Evolutionary conservation across 2,113 vertebrate species (phyloP).

Genomic region (Perognathus longimembris): DNA sequence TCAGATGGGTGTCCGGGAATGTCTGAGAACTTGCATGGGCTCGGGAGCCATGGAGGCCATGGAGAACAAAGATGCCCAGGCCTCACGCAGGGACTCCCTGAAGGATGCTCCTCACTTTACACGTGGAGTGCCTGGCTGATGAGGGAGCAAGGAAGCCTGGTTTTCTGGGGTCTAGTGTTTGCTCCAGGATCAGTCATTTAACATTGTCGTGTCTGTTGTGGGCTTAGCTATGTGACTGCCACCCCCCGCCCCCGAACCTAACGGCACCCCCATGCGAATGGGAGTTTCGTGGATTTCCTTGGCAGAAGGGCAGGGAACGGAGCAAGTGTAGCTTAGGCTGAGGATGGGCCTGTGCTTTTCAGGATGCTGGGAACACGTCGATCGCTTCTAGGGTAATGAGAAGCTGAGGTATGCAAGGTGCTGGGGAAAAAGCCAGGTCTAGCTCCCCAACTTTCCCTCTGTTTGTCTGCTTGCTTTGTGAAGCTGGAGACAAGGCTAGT

Average conservation of each 20-base stretch:
- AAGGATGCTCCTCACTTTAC: neutral
- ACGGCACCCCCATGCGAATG: neutral
- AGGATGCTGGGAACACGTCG: neutral
- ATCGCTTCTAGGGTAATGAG: neutral
- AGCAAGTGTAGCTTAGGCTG: neutral
- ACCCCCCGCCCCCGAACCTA: neutral
- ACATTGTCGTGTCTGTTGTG: neutral
- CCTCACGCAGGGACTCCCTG: neutral
- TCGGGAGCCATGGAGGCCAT: neutral
- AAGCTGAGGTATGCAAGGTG: neutral
- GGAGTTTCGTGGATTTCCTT: neutral
- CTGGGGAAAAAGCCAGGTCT: neutral
- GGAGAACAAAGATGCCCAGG: neutral
- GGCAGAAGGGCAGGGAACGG: neutral
- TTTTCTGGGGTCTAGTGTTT: conserved; percentile 11
- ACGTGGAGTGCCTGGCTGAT: neutral
- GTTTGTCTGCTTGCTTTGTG: neutral
- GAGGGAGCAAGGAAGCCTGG: neutral
- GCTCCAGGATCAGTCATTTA: neutral
- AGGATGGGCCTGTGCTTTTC: neutral
- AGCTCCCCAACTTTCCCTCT: neutral
- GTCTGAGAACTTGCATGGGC: neutral
- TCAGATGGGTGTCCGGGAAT: neutral
- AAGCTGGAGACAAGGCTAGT: neutral
- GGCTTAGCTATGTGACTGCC: neutral